Base-by-base conservation (phyloP, 2,888 invertebrate species). In the Catocala sponsa region DNA sequence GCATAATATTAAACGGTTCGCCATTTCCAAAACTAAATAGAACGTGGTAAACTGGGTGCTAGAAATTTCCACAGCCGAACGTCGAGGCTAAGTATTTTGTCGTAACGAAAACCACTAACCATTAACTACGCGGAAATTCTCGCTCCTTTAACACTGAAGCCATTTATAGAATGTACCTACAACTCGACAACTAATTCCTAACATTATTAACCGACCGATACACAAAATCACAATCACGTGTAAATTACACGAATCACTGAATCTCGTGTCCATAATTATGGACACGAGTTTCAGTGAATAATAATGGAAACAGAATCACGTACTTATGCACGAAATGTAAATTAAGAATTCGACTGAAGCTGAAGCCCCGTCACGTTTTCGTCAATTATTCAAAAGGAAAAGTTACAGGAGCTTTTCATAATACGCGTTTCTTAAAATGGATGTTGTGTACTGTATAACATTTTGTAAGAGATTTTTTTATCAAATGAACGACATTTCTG, bases 61-160 rank as follows among this genome's bases (percentile, higher is more conserved):
- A 68, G 63, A 69, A 72, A 70, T 76, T 70, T 63, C 65, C 67
- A 72, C 50, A 54, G 59, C 59, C 25, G 57, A 65, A 65, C 68
- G 60, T 62, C 59, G 52, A 65, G 73, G 67, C 72, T 70, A 76
- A 74, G 75, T 72, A 83, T 81, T 81, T 83, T 80, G 83, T 81
- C 80, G 82, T 74, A 66, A 74, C 76, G 76, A 79, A 82, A 83
- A 83, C 85, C 84, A 78, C 88, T 84, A 88, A 86, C 85, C 84
- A 78, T 87, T 84, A 88, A 86, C 85, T 84, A 72, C 79, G 72
- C 67, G 83, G 76, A 81, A 84, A 83, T 81, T 83, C 78, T 71
- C 73, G 69, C 76, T 71, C 77, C 74, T 77, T 76, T 75, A 80
- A 67, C 60, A 73, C 63, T 56, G 70, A 75, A 76, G 70, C 74